Percentiles rank a stretch among this genome's conserved stretches.
Evolutionary conservation across 2,888 invertebrate species (phyloP).

Genomic region (Acrocera orbiculus): DNA sequence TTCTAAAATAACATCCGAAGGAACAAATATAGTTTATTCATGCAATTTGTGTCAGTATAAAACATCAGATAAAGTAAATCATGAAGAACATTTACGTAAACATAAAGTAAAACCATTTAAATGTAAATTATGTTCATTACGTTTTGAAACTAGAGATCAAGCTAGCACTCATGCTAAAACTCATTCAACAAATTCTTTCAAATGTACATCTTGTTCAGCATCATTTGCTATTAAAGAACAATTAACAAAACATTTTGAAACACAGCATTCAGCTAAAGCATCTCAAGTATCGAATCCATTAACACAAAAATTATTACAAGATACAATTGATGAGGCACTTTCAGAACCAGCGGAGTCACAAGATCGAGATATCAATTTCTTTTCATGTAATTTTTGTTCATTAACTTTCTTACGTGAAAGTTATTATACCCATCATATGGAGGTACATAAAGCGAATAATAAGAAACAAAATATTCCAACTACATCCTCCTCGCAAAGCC

Average conservation of each 20-base stretch:
- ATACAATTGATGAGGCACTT: constrained; percentile 32
- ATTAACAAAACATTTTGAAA: constrained; percentile 30
- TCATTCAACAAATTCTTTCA: constrained; percentile 30
- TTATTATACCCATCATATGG: constrained; percentile 32
- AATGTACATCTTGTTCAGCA: constrained; percentile 30
- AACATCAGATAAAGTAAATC: constrained; percentile 26
- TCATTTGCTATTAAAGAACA: constrained; percentile 29
- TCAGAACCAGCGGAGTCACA: constrained; percentile 23
- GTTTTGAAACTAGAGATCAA: constrained; percentile 31
- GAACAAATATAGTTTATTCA: constrained; percentile 21
- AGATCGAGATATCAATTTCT: constrained; percentile 27
- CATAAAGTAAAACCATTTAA: constrained; percentile 33
- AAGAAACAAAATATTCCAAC: constrained; percentile 17
- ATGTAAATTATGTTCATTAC: constrained; percentile 30
- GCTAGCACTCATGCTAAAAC: constrained; percentile 31
- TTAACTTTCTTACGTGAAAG: constrained; percentile 32
- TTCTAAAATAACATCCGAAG: constrained; percentile 6
- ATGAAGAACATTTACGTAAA: constrained; percentile 29
- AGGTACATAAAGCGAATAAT: constrained; percentile 27
- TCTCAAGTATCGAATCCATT: constrained; percentile 13
- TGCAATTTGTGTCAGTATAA: constrained; percentile 31
- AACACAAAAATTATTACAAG: constrained; percentile 30
- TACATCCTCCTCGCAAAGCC: constrained; percentile 11
- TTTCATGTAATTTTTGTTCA: constrained; percentile 32
- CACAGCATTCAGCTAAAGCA: constrained; percentile 10